A percentile compares a stretch with the other conserved stretches of the same genome.
Evolutionary conservation across 2,888 invertebrate genomes (phyloP).

Genomic region (Andrena praecox): DNA sequence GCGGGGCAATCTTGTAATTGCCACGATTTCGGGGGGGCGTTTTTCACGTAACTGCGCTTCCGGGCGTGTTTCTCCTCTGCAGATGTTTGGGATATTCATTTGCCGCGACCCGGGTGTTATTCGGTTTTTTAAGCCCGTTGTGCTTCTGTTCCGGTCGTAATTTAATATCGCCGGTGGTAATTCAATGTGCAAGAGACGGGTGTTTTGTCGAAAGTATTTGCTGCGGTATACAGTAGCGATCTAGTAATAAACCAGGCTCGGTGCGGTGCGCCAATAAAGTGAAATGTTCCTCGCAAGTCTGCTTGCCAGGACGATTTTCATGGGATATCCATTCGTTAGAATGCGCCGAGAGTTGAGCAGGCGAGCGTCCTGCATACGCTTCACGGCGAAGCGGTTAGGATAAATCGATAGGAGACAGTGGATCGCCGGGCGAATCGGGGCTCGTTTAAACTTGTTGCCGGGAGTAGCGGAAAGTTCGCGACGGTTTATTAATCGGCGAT

Average conservation of each 20-base stretch:
- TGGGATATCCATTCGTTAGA: too few species aligned
- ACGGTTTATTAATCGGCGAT: constrained; percentile 66
- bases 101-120: background rate
- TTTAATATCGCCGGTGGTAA: background rate
- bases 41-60: background rate
- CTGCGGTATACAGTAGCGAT: too few species aligned
- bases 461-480: constrained; percentile 64
- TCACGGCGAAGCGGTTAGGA: background rate
- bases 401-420: constrained; percentile 20
- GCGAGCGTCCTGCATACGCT: too few species aligned
- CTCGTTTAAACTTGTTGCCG: constrained; percentile 54
- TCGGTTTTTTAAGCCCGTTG: too few species aligned
- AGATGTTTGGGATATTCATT: background rate
- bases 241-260: too few species aligned
- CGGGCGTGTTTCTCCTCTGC: background rate
- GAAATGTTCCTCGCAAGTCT: too few species aligned
- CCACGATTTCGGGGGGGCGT: background rate
- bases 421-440: constrained; percentile 7
- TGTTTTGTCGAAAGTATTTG: background rate
- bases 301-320: too few species aligned
- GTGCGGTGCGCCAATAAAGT: too few species aligned
- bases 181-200: background rate
- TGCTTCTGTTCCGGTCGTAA: too few species aligned
- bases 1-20: constrained; percentile 9
- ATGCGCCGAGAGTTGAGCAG: too few species aligned